A percentile compares a stretch with the other conserved stretches of the same genome.
phyloP scores from a whole-genome alignment of 2,113 vertebrate genomes.

The Dasyurus viverrinus region DNA sequence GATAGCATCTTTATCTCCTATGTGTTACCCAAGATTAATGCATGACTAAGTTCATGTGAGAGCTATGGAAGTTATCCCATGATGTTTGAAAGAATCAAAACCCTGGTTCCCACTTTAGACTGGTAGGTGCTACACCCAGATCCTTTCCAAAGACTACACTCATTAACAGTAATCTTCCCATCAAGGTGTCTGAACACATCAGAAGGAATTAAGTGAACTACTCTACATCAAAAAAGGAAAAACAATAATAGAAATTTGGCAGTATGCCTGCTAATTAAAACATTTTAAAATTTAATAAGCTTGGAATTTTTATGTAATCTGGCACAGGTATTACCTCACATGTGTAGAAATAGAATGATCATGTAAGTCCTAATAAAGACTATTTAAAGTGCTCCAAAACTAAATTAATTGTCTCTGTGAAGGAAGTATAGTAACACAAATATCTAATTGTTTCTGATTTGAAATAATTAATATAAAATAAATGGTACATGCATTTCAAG shows the following conservation, averaged over 20 bases:
- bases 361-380: constrained; percentile 21
- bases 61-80: background rate
- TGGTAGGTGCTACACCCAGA: background rate
- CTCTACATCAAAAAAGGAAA: background rate
- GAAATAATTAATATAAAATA: constrained; percentile 57
- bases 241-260: background rate
- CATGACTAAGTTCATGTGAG: background rate
- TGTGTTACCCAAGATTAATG: background rate
- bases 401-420: background rate
- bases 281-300: constrained; percentile 9
- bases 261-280: background rate
- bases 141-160: background rate
- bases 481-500: constrained; percentile 8
- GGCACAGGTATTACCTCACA: constrained; percentile 10
- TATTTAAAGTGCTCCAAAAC: constrained; percentile 43
- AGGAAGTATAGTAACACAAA: constrained; percentile 62
- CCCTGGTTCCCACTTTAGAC: background rate
- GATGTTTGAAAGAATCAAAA: background rate
- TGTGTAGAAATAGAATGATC: constrained; percentile 26
- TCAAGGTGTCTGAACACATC: background rate
- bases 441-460: constrained; percentile 65
- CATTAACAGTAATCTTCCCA: background rate
- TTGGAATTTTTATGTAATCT: background rate
- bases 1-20: background rate
- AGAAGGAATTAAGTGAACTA: background rate